phyloP scores from a whole-genome alignment of 2,113 vertebrate species.

The Microtus pennsylvanicus region DNA sequence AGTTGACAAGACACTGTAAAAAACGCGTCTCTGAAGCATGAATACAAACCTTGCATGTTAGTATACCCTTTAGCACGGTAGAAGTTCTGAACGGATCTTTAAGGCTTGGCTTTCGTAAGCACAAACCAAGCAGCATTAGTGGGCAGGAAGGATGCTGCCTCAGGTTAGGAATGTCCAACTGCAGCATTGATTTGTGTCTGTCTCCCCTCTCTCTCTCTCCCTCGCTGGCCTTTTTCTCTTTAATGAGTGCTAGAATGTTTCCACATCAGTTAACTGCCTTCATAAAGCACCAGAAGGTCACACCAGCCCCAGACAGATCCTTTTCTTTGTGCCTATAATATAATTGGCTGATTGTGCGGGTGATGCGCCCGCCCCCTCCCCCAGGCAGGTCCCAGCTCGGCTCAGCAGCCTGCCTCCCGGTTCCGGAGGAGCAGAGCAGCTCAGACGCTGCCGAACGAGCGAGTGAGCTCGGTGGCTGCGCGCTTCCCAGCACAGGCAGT shows the following conservation, averaged over 20 bases:
- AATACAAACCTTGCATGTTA: neutral
- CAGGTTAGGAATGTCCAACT: slow-evolving; percentile 57
- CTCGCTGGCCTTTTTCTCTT: slow-evolving; percentile 70
- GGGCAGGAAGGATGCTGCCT: slow-evolving; percentile 7
- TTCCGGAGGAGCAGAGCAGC: slow-evolving; percentile 85
- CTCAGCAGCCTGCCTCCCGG: slow-evolving; percentile 73
- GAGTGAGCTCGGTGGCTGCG: slow-evolving; percentile 74
- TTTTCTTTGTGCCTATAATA: slow-evolving; percentile 84
- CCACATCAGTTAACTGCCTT: slow-evolving; percentile 85
- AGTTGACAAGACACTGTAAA: slow-evolving; percentile 48
- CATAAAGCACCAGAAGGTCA: slow-evolving; percentile 87
- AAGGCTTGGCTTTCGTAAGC: neutral
- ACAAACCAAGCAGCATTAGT: neutral
- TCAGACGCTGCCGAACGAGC: slow-evolving; percentile 30
- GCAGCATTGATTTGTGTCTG: slow-evolving; percentile 64
- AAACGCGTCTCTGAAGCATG: neutral
- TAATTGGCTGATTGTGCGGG: slow-evolving; percentile 88
- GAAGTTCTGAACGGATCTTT: slow-evolving; percentile 59
- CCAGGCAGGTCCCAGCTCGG: slow-evolving; percentile 77
- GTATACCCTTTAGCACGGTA: neutral
- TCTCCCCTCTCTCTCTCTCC: slow-evolving; percentile 1
- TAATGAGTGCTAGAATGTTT: slow-evolving; percentile 84
- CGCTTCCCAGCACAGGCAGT: slow-evolving; percentile 82
- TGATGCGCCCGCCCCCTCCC: slow-evolving; percentile 84
- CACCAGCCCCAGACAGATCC: slow-evolving; percentile 82